Evolutionary conservation across 1,140 invertebrate genomes (phyloP).

Genomic region (Euura lappo): DNA sequence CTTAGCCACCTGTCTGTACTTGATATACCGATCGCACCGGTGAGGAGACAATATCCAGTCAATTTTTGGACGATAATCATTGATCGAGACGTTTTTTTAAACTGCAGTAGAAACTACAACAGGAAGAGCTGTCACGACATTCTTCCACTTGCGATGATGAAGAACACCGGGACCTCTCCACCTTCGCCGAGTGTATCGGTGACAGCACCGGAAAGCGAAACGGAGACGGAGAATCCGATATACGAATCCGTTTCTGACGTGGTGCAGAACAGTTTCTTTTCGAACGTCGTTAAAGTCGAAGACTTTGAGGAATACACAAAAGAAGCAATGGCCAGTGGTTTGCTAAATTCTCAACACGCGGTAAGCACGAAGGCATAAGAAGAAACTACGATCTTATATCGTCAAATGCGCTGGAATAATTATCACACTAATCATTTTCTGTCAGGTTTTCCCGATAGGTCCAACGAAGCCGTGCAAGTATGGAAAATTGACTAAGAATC

Average conservation of each 20-base stretch:
- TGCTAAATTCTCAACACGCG: constrained; percentile 34
- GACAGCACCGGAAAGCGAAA: background rate
- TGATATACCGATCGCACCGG: too few relatives aligned
- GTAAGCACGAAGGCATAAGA: constrained; percentile 23
- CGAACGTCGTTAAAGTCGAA: constrained; percentile 26
- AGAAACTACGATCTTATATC: background rate
- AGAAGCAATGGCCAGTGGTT: constrained; percentile 30
- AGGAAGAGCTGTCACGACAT: constrained; percentile 11
- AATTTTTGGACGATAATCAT: too few relatives aligned
- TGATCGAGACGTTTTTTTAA: too few relatives aligned
- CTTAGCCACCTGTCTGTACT: constrained; percentile 15
- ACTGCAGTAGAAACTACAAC: constrained; percentile 24
- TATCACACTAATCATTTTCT: constrained; percentile 12
- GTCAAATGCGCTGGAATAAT: background rate
- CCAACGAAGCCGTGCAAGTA: constrained; percentile 60
- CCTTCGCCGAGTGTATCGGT: background rate
- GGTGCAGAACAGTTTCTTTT: background rate
- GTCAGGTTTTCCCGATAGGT: constrained; percentile 58
- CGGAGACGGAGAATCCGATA: background rate
- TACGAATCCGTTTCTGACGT: constrained; percentile 11
- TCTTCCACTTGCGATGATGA: background rate
- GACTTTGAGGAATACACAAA: constrained; percentile 43
- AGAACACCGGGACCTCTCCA: background rate
- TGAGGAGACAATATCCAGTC: too few relatives aligned
- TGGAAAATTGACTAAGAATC: constrained; percentile 63